Evolutionary conservation across 1,140 invertebrate genomes (phyloP).

Genomic region (Drosophila burlai): DNA sequence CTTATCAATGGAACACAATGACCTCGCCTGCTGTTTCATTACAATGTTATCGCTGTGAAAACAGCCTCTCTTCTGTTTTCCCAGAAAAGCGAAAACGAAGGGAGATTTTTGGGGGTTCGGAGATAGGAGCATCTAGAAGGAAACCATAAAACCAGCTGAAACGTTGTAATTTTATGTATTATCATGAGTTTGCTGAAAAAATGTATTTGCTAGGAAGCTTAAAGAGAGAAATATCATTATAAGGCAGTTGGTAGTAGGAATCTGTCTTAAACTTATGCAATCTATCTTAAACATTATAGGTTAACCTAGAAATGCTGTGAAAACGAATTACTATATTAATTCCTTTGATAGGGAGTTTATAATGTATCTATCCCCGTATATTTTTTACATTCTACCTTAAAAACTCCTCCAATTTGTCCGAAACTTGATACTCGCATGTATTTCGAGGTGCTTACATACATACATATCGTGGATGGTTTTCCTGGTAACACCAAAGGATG

Average conservation of each 20-base stretch:
- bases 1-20: slow-evolving; percentile 45
- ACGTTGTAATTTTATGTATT: neutral
- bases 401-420: neutral
- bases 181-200: neutral
- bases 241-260: neutral
- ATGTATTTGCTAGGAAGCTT: neutral
- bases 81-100: neutral
- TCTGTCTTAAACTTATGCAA: neutral
- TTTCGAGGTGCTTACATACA: neutral
- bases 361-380: too few species aligned
- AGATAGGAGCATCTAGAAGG: neutral
- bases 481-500: slow-evolving; percentile 10
- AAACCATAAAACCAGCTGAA: neutral
- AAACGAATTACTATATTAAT: neutral
- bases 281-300: too few species aligned
- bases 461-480: slow-evolving; percentile 1
- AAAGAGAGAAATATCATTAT: neutral
- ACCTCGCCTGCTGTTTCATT: slow-evolving; percentile 36
- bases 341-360: neutral
- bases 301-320: too few species aligned
- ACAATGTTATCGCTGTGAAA: slow-evolving; percentile 5
- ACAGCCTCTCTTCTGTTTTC: slow-evolving; percentile 5
- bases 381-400: neutral
- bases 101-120: neutral
- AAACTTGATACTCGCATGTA: neutral